Base-by-base conservation (phyloP, 2,888 invertebrate genomes). In the Encarsia formosa region DNA sequence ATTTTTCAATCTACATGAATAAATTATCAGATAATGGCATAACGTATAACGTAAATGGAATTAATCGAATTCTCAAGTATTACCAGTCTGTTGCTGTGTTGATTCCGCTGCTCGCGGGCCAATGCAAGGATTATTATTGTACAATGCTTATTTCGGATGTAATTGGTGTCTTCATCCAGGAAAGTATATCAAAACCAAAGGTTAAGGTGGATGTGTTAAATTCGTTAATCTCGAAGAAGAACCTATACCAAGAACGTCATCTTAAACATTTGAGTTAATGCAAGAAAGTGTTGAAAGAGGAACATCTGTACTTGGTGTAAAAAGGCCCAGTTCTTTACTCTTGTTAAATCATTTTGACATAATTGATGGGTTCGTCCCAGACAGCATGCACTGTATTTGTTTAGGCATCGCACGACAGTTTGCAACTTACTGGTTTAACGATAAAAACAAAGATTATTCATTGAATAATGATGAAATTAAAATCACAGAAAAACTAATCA, bases 351-450 rank as follows among this genome's bases (percentile, higher is more conserved):
- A 31, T 23, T 59, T 59, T 31, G 34, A 57, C 38, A 24, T 57
- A 13, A 53, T 59, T 19, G 11, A 42, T 6, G 49, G 55, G 15
- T 59, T 57, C 23, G 51, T 49, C 4, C 53, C 57, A 5, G 57
- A 59, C 44, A 40, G 42, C 9, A 52, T 58, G 50, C 54, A 58
- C 20, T 48, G 29, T n/a, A 18, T 35, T 4, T 29, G 29, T 45
- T 8, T 56, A 9, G 54, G 56, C 1, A 40, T 56, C 2, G 43
- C 26, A 1, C 39, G 44, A 16, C 49, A 52, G 39, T 47, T 46
- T 35, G 20, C 29, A 3, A 16, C 22, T 9, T 56, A 52, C 34
- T 56, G 56, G 52, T 38, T 56, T 23, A 22, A 13, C 23, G n/a
- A 6, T 16, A 47, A 19, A n/a, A 34, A 41, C 8, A 18, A 20